Conservation (phyloP, 2,113 vertebrate species). For the Hydrochoerus hydrochaeris region DNA sequence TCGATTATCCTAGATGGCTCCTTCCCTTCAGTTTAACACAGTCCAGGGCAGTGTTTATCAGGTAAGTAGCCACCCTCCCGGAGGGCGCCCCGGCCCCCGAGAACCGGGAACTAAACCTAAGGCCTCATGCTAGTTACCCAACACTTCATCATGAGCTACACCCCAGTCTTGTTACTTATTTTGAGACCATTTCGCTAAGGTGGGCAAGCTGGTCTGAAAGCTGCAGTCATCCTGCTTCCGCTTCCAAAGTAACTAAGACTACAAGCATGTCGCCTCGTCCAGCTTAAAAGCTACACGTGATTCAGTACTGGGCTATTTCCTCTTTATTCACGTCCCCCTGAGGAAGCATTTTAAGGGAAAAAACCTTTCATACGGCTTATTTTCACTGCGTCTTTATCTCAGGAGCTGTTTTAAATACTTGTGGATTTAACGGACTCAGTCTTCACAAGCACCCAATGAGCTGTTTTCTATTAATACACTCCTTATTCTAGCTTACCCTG, state of each 20-base stretch:
- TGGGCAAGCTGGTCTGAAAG: neutral
- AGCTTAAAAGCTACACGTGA: neutral
- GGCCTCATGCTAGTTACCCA: neutral
- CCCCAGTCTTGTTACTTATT: neutral
- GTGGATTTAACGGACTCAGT: neutral
- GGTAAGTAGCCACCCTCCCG: neutral
- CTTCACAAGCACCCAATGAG: neutral
- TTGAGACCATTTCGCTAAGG: neutral
- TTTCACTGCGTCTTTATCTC: neutral
- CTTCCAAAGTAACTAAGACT: neutral
- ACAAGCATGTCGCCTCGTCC: neutral
- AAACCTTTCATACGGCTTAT: neutral
- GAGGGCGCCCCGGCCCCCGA: neutral
- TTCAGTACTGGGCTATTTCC: neutral
- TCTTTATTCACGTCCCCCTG: neutral
- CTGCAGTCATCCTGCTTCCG: neutral
- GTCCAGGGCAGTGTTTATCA: neutral
- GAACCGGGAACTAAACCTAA: neutral
- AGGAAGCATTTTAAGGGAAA: neutral
- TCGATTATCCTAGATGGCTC: neutral
- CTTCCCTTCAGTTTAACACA: conserved; percentile 7
- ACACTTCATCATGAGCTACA: neutral
- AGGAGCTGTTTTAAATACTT: neutral
- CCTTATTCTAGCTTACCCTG: conserved; percentile 14
- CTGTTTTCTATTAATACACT: conserved; percentile 35